Evolutionary conservation across 1,140 invertebrate genomes (phyloP).

Genomic region (Drosophila saltans): DNA sequence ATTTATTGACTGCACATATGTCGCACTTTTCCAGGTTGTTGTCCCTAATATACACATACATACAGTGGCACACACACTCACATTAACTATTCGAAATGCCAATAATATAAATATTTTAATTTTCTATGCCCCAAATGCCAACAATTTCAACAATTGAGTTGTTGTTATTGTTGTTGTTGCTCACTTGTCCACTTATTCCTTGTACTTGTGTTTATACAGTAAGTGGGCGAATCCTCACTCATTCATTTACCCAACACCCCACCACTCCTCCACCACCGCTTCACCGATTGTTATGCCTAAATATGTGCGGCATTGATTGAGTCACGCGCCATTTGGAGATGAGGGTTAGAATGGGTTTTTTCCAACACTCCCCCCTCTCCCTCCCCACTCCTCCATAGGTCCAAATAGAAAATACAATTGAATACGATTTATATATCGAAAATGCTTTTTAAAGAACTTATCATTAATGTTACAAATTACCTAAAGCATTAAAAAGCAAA

Average conservation of each 20-base stretch:
- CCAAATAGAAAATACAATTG: no score
- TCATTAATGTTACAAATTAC: background rate
- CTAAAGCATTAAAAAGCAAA: no score
- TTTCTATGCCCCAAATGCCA: slow-evolving; percentile 74
- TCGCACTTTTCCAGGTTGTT: slow-evolving; percentile 54
- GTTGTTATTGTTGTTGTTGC: slow-evolving; percentile 23
- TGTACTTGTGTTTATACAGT: slow-evolving; percentile 1
- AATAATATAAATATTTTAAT: slow-evolving; percentile 64
- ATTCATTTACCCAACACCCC: slow-evolving; percentile 15
- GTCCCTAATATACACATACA: background rate
- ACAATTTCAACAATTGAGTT: slow-evolving; percentile 52
- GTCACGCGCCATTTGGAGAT: slow-evolving; percentile 55
- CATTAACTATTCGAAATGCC: slow-evolving; percentile 11
- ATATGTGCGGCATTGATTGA: slow-evolving; percentile 66
- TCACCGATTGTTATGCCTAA: slow-evolving; percentile 56
- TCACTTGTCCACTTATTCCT: slow-evolving; percentile 51
- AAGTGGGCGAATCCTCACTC: slow-evolving; percentile 42
- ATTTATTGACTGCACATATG: slow-evolving; percentile 80
- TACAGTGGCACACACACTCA: slow-evolving; percentile 31
- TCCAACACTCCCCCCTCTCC: background rate
- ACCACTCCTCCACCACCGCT: background rate
- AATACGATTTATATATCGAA: no score
- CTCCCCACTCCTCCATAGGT: no score
- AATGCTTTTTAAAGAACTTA: background rate
- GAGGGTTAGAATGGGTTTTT: background rate